Percentiles rank a stretch among this genome's conserved stretches.
These are phyloP conservation scores for Schizopygopsis pylzovi DNA, from an alignment of 2,797 vertebrate genomes.

Conservation along the genomic window DNA sequence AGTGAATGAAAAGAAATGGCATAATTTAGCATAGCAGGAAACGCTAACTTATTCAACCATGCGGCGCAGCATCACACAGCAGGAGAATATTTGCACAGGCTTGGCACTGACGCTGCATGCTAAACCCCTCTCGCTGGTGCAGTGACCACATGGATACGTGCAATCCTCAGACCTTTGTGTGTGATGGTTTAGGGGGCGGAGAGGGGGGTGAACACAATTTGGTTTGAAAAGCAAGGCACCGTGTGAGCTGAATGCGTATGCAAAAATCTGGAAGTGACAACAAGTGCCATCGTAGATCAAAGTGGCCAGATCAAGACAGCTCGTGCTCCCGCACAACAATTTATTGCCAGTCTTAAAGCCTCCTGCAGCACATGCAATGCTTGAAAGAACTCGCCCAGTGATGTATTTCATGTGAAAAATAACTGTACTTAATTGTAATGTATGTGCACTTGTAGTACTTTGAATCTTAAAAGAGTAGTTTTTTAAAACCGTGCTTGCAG, in stretches of 20 bases:
- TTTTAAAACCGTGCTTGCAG: neutral
- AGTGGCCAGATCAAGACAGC: slow-evolving; percentile 26
- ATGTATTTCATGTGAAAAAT: neutral
- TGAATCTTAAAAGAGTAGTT: neutral
- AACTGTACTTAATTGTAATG: neutral
- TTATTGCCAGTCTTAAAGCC: slow-evolving; percentile 8
- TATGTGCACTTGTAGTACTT: neutral
- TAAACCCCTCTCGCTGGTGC: slow-evolving; percentile 9
- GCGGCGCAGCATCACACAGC: slow-evolving; percentile 36
- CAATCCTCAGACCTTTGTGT: slow-evolving; percentile 13
- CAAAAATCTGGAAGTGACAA: slow-evolving; percentile 30
- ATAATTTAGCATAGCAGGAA: slow-evolving; percentile 46
- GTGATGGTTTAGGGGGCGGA: neutral
- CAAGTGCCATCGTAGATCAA: slow-evolving; percentile 45
- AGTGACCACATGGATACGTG: slow-evolving; percentile 22
- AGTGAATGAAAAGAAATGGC: slow-evolving; percentile 37
- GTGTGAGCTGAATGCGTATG: slow-evolving; percentile 44
- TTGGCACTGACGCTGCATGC: slow-evolving; percentile 28
- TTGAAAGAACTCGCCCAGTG: neutral
- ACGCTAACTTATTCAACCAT: slow-evolving; percentile 30
- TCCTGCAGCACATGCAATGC: neutral
- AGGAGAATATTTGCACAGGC: slow-evolving; percentile 32
- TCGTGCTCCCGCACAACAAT: neutral
- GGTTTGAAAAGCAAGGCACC: slow-evolving; percentile 15
- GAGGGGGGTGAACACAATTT: neutral